Base-by-base conservation (phyloP, 1,140 invertebrate genomes). In the Aricia agestis region DNA sequence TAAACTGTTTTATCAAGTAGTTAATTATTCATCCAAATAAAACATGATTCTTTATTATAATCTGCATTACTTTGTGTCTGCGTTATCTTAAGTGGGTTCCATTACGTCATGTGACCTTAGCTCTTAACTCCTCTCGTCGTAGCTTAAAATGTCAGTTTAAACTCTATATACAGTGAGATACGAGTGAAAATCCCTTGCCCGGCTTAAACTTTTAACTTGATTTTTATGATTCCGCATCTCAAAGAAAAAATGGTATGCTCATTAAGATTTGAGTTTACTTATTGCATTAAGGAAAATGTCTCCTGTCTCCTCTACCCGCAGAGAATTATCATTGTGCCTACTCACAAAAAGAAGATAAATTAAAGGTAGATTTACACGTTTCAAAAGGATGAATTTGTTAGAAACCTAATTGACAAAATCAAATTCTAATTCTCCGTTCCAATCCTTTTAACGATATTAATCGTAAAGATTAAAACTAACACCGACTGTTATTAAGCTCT, bases 341-440 rank as follows among this genome's bases (percentile, higher is more conserved):
- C 6, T 36, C 36, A 36, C 36, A 36, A 36, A 36, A 36, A 36
- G 36, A 36, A 36, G 1, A 36, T 36, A 36, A 36, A 36, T 36
- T 36, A 36, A 36, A 36, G 2, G 6, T 2, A 5, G 36, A 36
- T 36, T 36, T 36, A 36, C 45, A 52, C 10, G 13, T 13, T 52
- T 63, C 18, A 63, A 63, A 31, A 6, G 19, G 10, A 52, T 73
- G 74, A 78, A 78, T 78, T 76, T 76, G 76, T 76, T 74, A 68
- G 70, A 73, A 74, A 75, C 58, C 73, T 76, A 78, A 78, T 78
- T 76, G 75, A 74, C 75, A 72, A 73, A 76, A 76, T 76, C 75
- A 59, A 75, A 78, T 78, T 78, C 73, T 73, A 72, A 69, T 66
- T 72, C 72, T 72, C 71, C 67, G 72, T 73, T 73, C 70, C 67